Evolutionary conservation across 2,113 vertebrate species (phyloP), one percentile per base, ranked within the genome.

Genomic region (Ophthalmolycus amberensis): DNA sequence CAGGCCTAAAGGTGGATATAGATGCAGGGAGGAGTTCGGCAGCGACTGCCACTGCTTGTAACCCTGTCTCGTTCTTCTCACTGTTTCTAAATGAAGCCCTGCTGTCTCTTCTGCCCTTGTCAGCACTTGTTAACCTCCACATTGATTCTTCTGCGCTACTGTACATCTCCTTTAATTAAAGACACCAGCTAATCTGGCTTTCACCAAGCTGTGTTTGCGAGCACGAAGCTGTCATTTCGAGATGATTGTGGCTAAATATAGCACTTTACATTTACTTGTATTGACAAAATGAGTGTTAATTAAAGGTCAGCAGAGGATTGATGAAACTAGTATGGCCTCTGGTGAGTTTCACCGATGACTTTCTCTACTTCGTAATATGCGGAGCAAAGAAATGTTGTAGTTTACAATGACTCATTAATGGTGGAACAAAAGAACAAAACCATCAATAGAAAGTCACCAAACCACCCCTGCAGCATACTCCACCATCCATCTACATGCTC

Each of bases 141-240:
- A 92, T 92, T 34, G 89, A 92, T 92, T 90, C 71, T 63, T 9
- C 80, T 83, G 52, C 83, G 65, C 80, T 80, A 90, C 90, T 92
- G 80, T 91, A 90, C 88, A 88, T 89, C 88, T 86, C 80, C 85
- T 89, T 93, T 91, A 92, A 93, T 94, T 92, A 92, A 90, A 92
- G 84, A 88, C 85, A 75, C 68, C 25, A 0, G 34, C 80, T 89
- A 90, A 91, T 91, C 92, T 89, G 82, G 74, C 76, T 75, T 75
- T 86, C 80, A 71, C 48, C 48, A 9, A 54, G 74, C 73, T 58
- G 71, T 70, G 68, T 84, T 68, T 81, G 75, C 59, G 4, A 84
- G 78, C 7, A 11, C 66, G 34, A 63, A 63, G 86, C 84, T 89
- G 88, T 89, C 88, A 88, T 90, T 60, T 83, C 46, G 44, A 42